phyloP scores from a whole-genome alignment of 2,113 vertebrate species.

The Columba janthina region DNA sequence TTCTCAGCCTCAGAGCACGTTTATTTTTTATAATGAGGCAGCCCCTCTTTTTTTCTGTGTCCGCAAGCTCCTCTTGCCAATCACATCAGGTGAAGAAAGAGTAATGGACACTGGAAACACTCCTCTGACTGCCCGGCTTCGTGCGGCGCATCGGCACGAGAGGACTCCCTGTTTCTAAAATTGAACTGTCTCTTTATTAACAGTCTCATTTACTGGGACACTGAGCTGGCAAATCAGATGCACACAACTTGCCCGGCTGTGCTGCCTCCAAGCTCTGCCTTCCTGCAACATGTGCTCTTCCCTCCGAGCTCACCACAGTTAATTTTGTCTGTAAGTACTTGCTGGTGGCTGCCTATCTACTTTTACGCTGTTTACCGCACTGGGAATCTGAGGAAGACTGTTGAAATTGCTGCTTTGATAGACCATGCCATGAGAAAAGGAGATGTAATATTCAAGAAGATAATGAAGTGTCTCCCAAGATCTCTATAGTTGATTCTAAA shows the following conservation, averaged over 20 bases:
- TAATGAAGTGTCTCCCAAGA: background rate
- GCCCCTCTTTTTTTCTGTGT: background rate
- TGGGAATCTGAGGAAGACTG: background rate
- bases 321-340: background rate
- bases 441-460: background rate
- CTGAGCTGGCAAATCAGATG: slow-evolving; percentile 3
- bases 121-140: background rate
- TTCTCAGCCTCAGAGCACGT: background rate
- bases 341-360: background rate
- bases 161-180: slow-evolving; percentile 37
- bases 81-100: background rate
- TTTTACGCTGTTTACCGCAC: background rate
- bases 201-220: background rate
- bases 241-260: background rate
- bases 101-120: background rate
- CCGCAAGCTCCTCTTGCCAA: background rate
- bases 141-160: background rate
- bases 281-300: background rate
- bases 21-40: background rate
- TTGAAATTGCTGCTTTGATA: background rate
- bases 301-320: background rate
- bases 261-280: background rate
- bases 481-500: background rate
- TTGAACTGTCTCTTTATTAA: slow-evolving; percentile 8
- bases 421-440: background rate